Base-by-base conservation (phyloP, 2,113 vertebrate genomes). In the Rhinoderma darwinii region DNA sequence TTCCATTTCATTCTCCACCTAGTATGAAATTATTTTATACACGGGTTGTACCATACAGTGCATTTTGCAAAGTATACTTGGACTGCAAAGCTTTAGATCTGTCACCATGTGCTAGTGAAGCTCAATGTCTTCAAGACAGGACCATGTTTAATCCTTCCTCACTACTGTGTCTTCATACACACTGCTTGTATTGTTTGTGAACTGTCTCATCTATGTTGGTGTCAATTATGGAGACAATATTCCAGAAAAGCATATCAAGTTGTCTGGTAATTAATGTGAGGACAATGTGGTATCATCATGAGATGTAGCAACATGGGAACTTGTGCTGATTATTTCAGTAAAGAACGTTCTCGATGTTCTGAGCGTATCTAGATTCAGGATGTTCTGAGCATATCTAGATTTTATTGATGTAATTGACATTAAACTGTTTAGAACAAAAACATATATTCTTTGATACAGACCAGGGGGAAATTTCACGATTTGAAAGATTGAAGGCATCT, bases 181-280 rank as follows among this genome's bases (percentile, higher is more conserved):
- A 84, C 88, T 81, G 61, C n/a, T 88, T 89, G 51, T 86, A 44
- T 72, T 82, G 59, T 79, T n/a, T 54, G 44, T 39, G 30, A 73
- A 44, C 37, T 77, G 56, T 88, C 82, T 86, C 41, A 74, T 5
- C 88, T 86, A 43, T 86, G 63, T 76, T 56, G 68, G 44, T 82
- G 12, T 87, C 81, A 85, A 61, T 47, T 88, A 88, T 88, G 72
- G 81, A 56, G 72, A 35, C 37, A 89, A 75, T 56, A 61, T 85
- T 90, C 86, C 83, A 14, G 54, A 54, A 86, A 43, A 84, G 88
- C 59, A 87, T 50, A 68, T 63, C 50, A 50, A 68, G 61, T 12
- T 82, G 17, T 50, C 14, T n/a, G 25, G 11, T 39, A 54, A 80
- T 39, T 2, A 39, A 56, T 25, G 51, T 10, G 35, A 50, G 3